phyloP scores from a whole-genome alignment of 2,113 vertebrate genomes.

The Upupa epops region DNA sequence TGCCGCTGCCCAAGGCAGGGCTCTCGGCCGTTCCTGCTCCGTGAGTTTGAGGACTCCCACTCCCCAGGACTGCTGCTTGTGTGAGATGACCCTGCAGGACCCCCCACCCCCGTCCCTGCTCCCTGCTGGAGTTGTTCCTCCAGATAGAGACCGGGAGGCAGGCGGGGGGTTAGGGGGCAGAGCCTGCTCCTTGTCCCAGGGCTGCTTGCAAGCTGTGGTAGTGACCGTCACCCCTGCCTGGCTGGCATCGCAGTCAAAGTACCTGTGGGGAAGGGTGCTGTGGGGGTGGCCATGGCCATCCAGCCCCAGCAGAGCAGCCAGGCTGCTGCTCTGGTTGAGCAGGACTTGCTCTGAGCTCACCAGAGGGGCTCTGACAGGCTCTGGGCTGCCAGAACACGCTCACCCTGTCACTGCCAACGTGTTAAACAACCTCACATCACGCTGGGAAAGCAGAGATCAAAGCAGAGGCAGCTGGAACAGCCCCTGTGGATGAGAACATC shows the following conservation, averaged over 20 bases:
- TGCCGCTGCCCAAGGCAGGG: not conserved
- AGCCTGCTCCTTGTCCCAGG: too few species aligned
- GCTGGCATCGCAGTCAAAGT: too few species aligned
- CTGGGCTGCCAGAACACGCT: not conserved
- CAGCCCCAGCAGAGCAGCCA: not conserved
- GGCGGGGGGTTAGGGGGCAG: too few species aligned
- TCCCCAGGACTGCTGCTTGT: not conserved
- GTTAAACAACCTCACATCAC: not conserved
- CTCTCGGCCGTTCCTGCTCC: not conserved
- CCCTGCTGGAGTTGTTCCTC: not conserved
- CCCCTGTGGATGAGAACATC: not conserved
- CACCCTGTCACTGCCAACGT: not conserved
- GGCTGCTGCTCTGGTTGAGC: not conserved
- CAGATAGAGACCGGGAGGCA: too few species aligned
- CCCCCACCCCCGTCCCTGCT: fast-evolving
- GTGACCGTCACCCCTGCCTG: too few species aligned
- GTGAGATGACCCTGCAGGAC: fast-evolving
- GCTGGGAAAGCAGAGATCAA: not conserved
- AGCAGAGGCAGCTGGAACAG: not conserved
- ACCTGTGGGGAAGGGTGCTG: not conserved
- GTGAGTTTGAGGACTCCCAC: not conserved
- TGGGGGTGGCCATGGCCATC: not conserved
- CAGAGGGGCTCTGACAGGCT: not conserved
- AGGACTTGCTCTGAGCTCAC: not conserved
- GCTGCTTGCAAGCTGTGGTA: too few species aligned